Percentiles rank a stretch among this genome's conserved stretches.
These are phyloP conservation scores for Micrasema minimum DNA, from an alignment of 1,140 invertebrate genomes.

Conservation along the genomic window DNA sequence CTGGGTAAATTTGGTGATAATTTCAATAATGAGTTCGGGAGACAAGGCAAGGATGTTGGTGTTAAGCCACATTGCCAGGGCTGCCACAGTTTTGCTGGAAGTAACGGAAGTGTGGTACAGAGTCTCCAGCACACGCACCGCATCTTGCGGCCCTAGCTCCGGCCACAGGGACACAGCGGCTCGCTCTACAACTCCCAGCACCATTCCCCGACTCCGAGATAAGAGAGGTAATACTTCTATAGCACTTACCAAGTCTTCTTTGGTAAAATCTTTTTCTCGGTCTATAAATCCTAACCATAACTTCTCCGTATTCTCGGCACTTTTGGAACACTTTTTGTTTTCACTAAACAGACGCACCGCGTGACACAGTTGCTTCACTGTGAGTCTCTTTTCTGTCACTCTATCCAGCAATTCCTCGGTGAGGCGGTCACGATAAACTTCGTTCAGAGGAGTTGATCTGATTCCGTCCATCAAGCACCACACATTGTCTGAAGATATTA, in stretches of 20 bases:
- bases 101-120: slow-evolving; percentile 62
- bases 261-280: slow-evolving; percentile 69
- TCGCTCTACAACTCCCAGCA: slow-evolving; percentile 73
- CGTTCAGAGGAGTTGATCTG: slow-evolving; percentile 60
- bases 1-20: slow-evolving; percentile 69
- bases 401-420: slow-evolving; percentile 72
- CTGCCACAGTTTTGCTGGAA: slow-evolving; percentile 62
- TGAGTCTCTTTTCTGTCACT: slow-evolving; percentile 71
- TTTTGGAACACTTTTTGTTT: slow-evolving; percentile 62
- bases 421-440: slow-evolving; percentile 67
- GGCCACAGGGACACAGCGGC: slow-evolving; percentile 69
- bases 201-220: slow-evolving; percentile 70
- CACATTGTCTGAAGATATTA: slow-evolving; percentile 63
- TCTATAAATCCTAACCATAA: slow-evolving; percentile 76
- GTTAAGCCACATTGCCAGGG: slow-evolving; percentile 70
- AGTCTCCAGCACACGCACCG: slow-evolving; percentile 69
- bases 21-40: slow-evolving; percentile 70
- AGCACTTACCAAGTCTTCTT: slow-evolving; percentile 68
- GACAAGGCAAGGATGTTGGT: slow-evolving; percentile 71
- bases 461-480: slow-evolving; percentile 63
- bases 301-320: slow-evolving; percentile 69
- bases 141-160: slow-evolving; percentile 66
- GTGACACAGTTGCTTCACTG: slow-evolving; percentile 71
- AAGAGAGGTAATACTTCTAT: slow-evolving; percentile 71
- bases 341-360: slow-evolving; percentile 64